A percentile compares a stretch with the other conserved stretches of the same genome.
phyloP scores from a whole-genome alignment of 2,888 invertebrate genomes.

The Griposia aprilina region DNA sequence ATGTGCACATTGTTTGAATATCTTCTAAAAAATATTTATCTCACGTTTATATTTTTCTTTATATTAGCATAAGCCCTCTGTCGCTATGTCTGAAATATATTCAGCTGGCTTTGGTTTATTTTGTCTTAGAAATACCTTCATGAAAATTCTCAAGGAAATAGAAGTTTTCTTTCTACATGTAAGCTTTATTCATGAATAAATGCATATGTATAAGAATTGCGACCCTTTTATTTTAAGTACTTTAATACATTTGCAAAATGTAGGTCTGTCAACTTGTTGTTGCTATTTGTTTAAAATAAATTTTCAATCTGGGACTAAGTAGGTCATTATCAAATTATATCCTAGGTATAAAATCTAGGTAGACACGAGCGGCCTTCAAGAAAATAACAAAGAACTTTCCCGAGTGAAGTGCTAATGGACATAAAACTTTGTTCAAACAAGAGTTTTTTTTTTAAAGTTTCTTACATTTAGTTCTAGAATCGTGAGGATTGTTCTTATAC shows the following conservation, averaged over 20 bases:
- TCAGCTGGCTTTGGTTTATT: conserved; percentile 14
- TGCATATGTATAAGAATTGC: not conserved
- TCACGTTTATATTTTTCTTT: conserved; percentile 28
- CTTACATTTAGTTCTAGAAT: no score
- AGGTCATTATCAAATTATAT: conserved; percentile 36
- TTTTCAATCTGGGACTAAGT: not conserved
- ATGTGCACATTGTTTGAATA: conserved; percentile 29
- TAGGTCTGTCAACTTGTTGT: not conserved
- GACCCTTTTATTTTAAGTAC: not conserved
- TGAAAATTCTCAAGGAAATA: conserved; percentile 16
- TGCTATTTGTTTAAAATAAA: not conserved
- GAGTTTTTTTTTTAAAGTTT: not conserved
- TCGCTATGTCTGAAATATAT: conserved; percentile 21
- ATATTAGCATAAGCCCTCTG: conserved; percentile 32
- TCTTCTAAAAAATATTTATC: conserved; percentile 14
- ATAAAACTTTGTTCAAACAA: conserved; percentile 8
- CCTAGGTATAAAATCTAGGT: conserved; percentile 23
- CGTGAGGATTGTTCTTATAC: no score
- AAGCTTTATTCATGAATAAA: conserved; percentile 14
- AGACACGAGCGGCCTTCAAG: conserved; percentile 1
- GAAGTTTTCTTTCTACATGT: conserved; percentile 2
- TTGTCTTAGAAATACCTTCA: conserved; percentile 11
- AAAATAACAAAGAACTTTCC: conserved; percentile 40
- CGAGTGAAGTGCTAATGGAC: conserved; percentile 35
- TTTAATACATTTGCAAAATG: not conserved